Percentiles rank a stretch among this genome's conserved stretches.
Evolutionary conservation across 2,888 invertebrate genomes (phyloP).

Genomic region (Drepanosiphum platanoidis): DNA sequence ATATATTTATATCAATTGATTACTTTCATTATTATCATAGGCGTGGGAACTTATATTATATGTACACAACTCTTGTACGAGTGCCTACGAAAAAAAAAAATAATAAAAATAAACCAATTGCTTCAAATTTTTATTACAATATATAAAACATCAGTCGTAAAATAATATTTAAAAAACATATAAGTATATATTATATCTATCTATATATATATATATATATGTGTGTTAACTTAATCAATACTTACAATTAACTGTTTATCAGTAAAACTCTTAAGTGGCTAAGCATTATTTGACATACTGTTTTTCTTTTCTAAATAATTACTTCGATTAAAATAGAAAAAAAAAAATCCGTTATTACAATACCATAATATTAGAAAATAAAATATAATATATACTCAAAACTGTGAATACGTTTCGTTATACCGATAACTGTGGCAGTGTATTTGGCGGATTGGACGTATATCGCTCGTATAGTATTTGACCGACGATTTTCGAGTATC

Average conservation of each 20-base stretch:
- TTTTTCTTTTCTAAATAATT: neutral
- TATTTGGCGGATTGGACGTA: neutral
- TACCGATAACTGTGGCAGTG: conserved; percentile 10
- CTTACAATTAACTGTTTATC: conserved; percentile 3
- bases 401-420: neutral
- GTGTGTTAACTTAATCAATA: conserved; percentile 10
- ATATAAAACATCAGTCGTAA: conserved; percentile 44
- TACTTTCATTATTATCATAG: conserved; percentile 41
- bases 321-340: neutral
- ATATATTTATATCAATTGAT: conserved; percentile 30
- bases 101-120: neutral
- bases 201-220: no score
- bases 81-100: conserved; percentile 11
- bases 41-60: conserved; percentile 13
- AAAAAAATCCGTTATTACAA: neutral
- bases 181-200: neutral
- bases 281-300: neutral
- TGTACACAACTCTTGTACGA: neutral
- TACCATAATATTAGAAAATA: neutral
- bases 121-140: conserved; percentile 6
- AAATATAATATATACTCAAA: neutral
- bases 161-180: conserved; percentile 8
- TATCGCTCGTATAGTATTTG: no score
- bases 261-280: neutral
- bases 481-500: no score